A percentile compares a stretch with the other conserved stretches of the same genome.
Conservation (phyloP, 2,113 vertebrate species). For the Anthoscopus minutus region DNA sequence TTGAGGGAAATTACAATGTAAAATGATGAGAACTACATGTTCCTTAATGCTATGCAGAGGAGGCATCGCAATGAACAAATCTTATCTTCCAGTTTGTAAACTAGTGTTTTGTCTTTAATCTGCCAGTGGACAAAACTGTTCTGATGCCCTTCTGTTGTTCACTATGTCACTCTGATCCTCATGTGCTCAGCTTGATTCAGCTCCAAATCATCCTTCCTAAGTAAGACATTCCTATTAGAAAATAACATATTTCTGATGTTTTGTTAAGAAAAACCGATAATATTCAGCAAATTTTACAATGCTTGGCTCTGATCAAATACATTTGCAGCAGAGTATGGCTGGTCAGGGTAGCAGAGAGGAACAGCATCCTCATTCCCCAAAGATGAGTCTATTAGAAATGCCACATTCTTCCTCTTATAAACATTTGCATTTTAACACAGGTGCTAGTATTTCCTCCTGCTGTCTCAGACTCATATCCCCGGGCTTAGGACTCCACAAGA, state of each 20-base stretch:
- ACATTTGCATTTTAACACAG: background rate
- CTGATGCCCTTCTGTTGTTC: slow-evolving; percentile 24
- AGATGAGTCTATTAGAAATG: background rate
- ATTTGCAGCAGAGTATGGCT: background rate
- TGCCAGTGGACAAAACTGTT: slow-evolving; percentile 29
- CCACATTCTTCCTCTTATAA: background rate
- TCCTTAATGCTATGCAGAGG: background rate
- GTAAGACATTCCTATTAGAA: background rate
- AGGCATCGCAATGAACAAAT: slow-evolving; percentile 30
- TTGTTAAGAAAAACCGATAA: background rate
- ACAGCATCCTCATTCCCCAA: background rate
- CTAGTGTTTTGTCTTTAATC: slow-evolving; percentile 32
- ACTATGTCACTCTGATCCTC: background rate
- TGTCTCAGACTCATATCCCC: background rate
- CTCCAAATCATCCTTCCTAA: background rate
- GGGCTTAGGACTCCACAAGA: background rate
- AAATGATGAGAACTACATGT: background rate
- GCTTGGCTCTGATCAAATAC: background rate
- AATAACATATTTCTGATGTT: background rate
- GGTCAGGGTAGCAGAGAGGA: background rate
- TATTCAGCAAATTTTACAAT: background rate
- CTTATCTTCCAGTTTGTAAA: slow-evolving; percentile 63
- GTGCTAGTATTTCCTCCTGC: slow-evolving; percentile 1
- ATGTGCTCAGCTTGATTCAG: background rate
- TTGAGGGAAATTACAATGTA: slow-evolving; percentile 19